Base-by-base conservation (phyloP, 35 echinoderm and acorn worm genomes). In the Anneissia japonica region DNA sequence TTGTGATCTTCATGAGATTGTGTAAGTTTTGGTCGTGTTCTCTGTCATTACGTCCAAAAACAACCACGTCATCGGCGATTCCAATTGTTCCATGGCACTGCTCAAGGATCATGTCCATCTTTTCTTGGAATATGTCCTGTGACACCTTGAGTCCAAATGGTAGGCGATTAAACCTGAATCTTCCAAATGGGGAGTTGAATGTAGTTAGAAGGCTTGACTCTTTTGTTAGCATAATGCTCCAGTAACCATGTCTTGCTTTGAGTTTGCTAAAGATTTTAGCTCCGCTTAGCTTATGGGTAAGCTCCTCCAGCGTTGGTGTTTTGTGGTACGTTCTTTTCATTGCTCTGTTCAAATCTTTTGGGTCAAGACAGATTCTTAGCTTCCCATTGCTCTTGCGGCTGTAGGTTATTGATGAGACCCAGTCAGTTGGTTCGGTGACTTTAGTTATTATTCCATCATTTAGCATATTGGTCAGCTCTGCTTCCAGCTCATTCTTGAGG, bases 371-470 rank as follows among this genome's bases (percentile, higher is more conserved):
- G 36, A 94, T 56, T 21, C 88, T 74, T 37, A 80, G 36, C 87
- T 55, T 86, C 36, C 93, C 88, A 85, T 91, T 94, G 14, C 46
- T 21, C 38, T 86, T 82, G 34, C 51, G 36, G n/a, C 36, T 28
- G 36, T 55, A 55, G 31, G 84, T 80, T 37, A 90, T 34, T 31
- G 43, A 86, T 16, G 55, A 83, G 34, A 94, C 84, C 92, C 92
- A 94, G 76, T 94, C 92, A 43, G 92, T 94, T 78, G 92, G 92
- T 46, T 94, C 38, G 0, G 74, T 93, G 0, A 93, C 87, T 35
- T 55, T 35, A 46, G 56, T 30, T 55, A 3, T 83, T 35, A 5
- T 30, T 4, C 34, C 81, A 51, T 51, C 23, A 32, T 83, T 29
- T 83, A 55, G 30, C 32, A 80, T 26, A 6, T 38, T 39, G 17